A percentile compares a stretch with the other conserved stretches of the same genome.
Evolutionary conservation across 2,113 vertebrate species (phyloP).

Genomic region (Macrotis lagotis): DNA sequence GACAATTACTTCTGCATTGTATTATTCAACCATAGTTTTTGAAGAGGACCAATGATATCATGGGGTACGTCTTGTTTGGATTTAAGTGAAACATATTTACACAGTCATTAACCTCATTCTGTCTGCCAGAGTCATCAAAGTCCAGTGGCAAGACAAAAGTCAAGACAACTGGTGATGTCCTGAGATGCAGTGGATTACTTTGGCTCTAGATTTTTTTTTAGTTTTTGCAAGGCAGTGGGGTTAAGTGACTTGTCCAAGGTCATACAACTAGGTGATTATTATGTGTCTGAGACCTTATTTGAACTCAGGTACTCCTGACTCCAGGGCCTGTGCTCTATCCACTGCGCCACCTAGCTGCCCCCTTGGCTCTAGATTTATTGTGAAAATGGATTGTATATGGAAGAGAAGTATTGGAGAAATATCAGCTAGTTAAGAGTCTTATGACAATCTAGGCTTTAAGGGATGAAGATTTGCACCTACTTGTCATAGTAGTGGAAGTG

Average conservation of each 20-base stretch:
- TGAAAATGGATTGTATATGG: background rate
- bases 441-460: background rate
- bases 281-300: no score
- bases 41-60: background rate
- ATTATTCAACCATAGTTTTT: background rate
- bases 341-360: no score
- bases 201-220: background rate
- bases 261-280: no score
- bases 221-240: no score
- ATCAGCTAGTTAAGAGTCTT: background rate
- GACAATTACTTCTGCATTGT: background rate
- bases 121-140: background rate
- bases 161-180: background rate
- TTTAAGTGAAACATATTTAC: background rate
- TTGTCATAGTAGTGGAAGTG: background rate
- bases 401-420: background rate
- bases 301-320: no score
- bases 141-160: background rate
- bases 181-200: background rate
- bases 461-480: background rate
- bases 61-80: background rate
- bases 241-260: no score
- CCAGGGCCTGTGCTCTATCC: no score
- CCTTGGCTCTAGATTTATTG: background rate
- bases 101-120: no score